phyloP scores from a whole-genome alignment of 2,888 invertebrate genomes.

The Lingula anatina region DNA sequence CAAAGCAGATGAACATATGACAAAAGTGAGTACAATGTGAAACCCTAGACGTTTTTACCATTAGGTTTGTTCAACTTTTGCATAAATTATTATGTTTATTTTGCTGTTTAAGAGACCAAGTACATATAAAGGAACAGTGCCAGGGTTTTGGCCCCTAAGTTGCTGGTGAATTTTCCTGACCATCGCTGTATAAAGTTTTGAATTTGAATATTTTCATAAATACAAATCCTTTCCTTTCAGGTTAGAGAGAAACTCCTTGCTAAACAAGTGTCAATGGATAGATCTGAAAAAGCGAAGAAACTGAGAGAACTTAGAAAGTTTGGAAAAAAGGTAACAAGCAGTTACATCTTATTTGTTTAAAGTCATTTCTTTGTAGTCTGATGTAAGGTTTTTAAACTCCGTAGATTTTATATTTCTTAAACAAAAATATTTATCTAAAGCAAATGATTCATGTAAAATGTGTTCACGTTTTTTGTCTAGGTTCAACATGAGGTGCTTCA shows the following conservation, averaged over 20 bases:
- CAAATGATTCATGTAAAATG: no score
- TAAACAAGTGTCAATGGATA: slow-evolving; percentile 78
- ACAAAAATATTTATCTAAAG: no score
- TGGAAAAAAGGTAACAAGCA: slow-evolving; percentile 68
- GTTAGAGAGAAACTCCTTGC: slow-evolving; percentile 76
- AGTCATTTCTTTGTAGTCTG: no score
- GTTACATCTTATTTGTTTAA: no score
- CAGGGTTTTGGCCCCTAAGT: no score
- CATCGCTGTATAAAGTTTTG: no score
- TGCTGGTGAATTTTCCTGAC: no score
- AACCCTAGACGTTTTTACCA: slow-evolving; percentile 1
- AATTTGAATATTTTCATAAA: no score
- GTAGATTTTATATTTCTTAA: no score
- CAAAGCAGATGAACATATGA: slow-evolving; percentile 95
- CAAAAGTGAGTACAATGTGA: slow-evolving; percentile 61
- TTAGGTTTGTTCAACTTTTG: neutral
- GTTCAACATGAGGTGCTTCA: slow-evolving; percentile 77
- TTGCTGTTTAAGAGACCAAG: no score
- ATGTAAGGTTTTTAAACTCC: no score
- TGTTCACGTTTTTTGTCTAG: slow-evolving; percentile 26
- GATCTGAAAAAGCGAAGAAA: slow-evolving; percentile 84
- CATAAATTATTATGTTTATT: neutral
- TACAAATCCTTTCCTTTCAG: slow-evolving; percentile 31
- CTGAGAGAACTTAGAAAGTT: slow-evolving; percentile 86
- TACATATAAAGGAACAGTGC: no score